Evolutionary conservation across 2,797 vertebrate species (phyloP), one percentile per base, ranked within the genome.

Genomic region (Podargus strigoides): DNA sequence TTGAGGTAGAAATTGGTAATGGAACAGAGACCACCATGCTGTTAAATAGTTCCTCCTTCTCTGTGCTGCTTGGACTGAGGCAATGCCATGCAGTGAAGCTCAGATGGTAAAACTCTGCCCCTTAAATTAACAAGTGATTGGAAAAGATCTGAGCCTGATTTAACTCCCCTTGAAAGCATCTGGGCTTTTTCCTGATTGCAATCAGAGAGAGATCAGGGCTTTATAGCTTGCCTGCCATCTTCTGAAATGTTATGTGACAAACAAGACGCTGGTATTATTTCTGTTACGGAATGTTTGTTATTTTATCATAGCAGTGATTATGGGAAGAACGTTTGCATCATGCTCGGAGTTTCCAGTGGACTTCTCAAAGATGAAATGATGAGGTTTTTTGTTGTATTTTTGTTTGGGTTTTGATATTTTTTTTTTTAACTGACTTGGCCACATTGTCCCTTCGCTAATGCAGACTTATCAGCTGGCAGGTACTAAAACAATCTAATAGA

Each of bases 121-220:
- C 69, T 88, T 93, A 94, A 95, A 94, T 96, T 90, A 96, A 76
- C 74, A 78, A 87, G 79, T 87, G 90, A 91, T 91, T 86, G 90
- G 90, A 73, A 88, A 88, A 94, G 67, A 94, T 63, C 67, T 81
- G 74, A 95, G 70, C 41, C 81, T 89, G 86, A 92, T 97, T 94
- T 95, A 94, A 68, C 80, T 90, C 56, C 41, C 63, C 87, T 67
- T 64, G 87, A 77, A 95, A 95, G 75, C 92, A 87, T 89, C 81
- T 94, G 83, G 74, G 59, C 22, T 90, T 95, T 95, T 93, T 79
- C 60, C 85, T 97, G 95, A 96, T 96, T 95, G 94, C 92, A 96
- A 89, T 95, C 94, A 90, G 63, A 84, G 67, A 36, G 5, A 59
- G 64, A 92, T 86, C 67, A 70, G 70, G 93, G 66, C 60, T 92